Conservation (phyloP, 2,888 invertebrate species). For the Galerucella calmariensis region DNA sequence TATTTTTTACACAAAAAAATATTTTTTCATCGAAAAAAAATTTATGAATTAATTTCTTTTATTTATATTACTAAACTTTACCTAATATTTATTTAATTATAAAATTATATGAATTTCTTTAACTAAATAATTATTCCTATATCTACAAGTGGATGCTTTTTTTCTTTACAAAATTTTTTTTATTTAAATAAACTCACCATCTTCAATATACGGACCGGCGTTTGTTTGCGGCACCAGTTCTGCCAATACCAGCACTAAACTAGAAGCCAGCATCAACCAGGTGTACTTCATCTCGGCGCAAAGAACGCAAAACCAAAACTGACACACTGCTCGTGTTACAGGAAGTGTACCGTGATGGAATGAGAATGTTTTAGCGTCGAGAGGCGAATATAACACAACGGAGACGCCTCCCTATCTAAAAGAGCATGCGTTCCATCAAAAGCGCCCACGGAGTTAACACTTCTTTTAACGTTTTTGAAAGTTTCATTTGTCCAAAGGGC, state of each 20-base stretch:
- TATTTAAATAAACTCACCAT: constrained; percentile 56
- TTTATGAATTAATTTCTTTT: no score
- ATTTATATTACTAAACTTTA: no score
- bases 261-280: constrained; percentile 60
- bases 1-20: no score
- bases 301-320: constrained; percentile 42
- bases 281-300: constrained; percentile 60
- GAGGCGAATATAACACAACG: constrained; percentile 58
- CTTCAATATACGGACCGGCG: constrained; percentile 61
- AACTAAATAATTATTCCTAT: no score
- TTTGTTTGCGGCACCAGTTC: constrained; percentile 55
- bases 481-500: constrained; percentile 15
- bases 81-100: no score
- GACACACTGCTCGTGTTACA: constrained; percentile 47
- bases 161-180: no score
- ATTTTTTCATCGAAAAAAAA: no score
- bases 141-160: no score
- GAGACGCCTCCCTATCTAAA: constrained; percentile 53
- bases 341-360: constrained; percentile 52
- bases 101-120: no score
- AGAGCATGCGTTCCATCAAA: constrained; percentile 51
- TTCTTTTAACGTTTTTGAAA: constrained; percentile 25
- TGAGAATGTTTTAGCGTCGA: constrained; percentile 55
- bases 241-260: constrained; percentile 58
- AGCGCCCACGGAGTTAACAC: constrained; percentile 50